Percentiles rank a stretch among this genome's conserved stretches.
These are phyloP conservation scores for Gallirallus australis DNA, from an alignment of 2,797 vertebrate genomes.

Conservation along the genomic window DNA sequence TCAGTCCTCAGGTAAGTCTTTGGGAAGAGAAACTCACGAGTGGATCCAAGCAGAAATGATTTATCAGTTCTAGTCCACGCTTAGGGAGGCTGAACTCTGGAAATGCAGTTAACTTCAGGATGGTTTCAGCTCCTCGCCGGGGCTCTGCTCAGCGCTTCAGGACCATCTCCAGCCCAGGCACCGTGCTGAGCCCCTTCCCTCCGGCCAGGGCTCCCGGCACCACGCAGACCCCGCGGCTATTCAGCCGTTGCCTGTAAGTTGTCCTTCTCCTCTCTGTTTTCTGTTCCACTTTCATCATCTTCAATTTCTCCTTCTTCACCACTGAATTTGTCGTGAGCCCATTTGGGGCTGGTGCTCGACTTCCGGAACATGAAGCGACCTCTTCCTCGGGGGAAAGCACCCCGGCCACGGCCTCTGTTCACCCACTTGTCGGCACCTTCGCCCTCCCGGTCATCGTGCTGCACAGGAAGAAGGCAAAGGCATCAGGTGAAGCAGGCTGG, in stretches of 20 bases:
- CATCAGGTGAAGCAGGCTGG: not conserved
- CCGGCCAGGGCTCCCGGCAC: slow-evolving; percentile 35
- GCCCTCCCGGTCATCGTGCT: slow-evolving; percentile 92
- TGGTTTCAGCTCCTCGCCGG: slow-evolving; percentile 25
- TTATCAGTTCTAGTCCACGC: slow-evolving; percentile 9
- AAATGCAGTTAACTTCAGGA: slow-evolving; percentile 1
- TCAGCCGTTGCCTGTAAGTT: slow-evolving; percentile 78
- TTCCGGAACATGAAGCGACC: slow-evolving; percentile 94
- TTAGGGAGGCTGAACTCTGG: slow-evolving; percentile 27
- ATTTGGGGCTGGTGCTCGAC: slow-evolving; percentile 88
- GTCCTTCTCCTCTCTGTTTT: slow-evolving; percentile 86
- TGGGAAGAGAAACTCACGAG: slow-evolving; percentile 58
- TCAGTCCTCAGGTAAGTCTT: slow-evolving; percentile 42
- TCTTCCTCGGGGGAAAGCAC: slow-evolving; percentile 83
- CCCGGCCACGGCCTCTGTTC: slow-evolving; percentile 84
- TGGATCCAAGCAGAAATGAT: slow-evolving; percentile 23
- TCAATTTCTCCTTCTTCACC: slow-evolving; percentile 87
- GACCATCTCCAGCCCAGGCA: slow-evolving; percentile 1
- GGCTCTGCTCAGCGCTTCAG: slow-evolving; percentile 52
- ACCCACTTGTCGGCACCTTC: slow-evolving; percentile 87
- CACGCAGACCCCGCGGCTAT: slow-evolving; percentile 30
- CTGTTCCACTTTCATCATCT: slow-evolving; percentile 83
- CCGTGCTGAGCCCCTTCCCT: not conserved
- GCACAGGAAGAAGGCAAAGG: not conserved
- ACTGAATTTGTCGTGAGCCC: slow-evolving; percentile 93